Evolutionary conservation across 2,888 invertebrate genomes (phyloP).

Genomic region (Drosophila falleni): DNA sequence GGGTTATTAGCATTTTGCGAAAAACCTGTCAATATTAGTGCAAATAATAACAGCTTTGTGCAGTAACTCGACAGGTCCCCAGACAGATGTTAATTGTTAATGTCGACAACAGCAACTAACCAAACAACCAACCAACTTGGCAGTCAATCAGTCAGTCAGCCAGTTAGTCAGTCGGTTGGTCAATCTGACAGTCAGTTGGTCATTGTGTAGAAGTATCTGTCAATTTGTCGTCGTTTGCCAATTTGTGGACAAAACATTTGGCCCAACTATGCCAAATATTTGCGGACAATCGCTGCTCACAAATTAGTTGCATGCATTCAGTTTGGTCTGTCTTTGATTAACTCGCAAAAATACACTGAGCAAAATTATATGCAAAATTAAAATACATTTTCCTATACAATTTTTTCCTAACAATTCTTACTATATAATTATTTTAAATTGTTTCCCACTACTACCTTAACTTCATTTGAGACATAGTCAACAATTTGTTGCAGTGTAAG

Average conservation of each 20-base stretch:
- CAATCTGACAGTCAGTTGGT: constrained; percentile 21
- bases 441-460: not conserved
- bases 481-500: constrained; percentile 32
- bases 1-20: constrained; percentile 74
- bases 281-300: constrained; percentile 44
- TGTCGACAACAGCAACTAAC: constrained; percentile 69
- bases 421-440: not conserved
- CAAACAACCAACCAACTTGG: constrained; percentile 29
- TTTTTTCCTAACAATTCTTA: not conserved
- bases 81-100: constrained; percentile 76
- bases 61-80: constrained; percentile 32
- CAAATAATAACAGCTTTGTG: constrained; percentile 81
- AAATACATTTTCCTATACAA: not conserved
- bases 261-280: constrained; percentile 78
- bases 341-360: constrained; percentile 38
- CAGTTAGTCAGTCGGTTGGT: constrained; percentile 34
- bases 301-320: constrained; percentile 44
- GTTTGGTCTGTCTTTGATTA: constrained; percentile 59
- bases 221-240: constrained; percentile 63
- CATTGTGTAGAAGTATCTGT: constrained; percentile 47
- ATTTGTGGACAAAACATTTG: constrained; percentile 60
- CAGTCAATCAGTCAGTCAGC: constrained; percentile 36
- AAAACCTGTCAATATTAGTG: constrained; percentile 83
- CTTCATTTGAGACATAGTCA: not conserved
- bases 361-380: constrained; percentile 4